phyloP scores from a whole-genome alignment of 1,140 invertebrate species.

The Tetramorium parvispinum region DNA sequence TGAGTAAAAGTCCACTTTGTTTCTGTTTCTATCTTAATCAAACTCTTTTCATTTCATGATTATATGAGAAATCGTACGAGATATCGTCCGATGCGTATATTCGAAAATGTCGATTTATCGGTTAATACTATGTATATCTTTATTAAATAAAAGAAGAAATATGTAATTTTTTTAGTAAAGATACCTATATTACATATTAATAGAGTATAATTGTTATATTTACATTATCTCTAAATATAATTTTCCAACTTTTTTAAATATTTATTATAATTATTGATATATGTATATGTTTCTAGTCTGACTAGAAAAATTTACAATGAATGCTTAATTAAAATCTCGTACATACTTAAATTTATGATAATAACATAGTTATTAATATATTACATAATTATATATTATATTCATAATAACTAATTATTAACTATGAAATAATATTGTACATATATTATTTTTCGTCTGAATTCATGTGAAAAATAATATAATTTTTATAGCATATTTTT shows the following conservation, averaged over 20 bases:
- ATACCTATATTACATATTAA: neutral
- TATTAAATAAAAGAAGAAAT: neutral
- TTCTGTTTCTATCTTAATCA: neutral
- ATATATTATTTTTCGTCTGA: neutral
- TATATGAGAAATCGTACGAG: neutral
- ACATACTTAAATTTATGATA: neutral
- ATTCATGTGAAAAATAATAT: neutral
- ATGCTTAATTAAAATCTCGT: neutral
- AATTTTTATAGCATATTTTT: neutral
- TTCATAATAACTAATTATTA: too few relatives aligned
- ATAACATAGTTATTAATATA: neutral
- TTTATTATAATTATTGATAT: conserved; percentile 2
- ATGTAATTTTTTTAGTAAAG: neutral
- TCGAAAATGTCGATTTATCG: neutral
- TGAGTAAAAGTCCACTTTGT: neutral
- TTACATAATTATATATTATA: neutral
- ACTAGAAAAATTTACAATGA: neutral
- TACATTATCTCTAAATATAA: neutral
- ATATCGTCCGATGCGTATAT: neutral
- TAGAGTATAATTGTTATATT: conserved; percentile 10
- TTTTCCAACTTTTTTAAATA: neutral
- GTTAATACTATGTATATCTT: neutral
- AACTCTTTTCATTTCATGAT: neutral
- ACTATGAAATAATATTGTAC: too few relatives aligned
- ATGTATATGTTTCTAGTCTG: neutral